A percentile compares a stretch with the other conserved stretches of the same genome.
These are phyloP conservation scores for Platichthys stellatus DNA, from an alignment of 2,113 vertebrate genomes.

Conservation along the genomic window DNA sequence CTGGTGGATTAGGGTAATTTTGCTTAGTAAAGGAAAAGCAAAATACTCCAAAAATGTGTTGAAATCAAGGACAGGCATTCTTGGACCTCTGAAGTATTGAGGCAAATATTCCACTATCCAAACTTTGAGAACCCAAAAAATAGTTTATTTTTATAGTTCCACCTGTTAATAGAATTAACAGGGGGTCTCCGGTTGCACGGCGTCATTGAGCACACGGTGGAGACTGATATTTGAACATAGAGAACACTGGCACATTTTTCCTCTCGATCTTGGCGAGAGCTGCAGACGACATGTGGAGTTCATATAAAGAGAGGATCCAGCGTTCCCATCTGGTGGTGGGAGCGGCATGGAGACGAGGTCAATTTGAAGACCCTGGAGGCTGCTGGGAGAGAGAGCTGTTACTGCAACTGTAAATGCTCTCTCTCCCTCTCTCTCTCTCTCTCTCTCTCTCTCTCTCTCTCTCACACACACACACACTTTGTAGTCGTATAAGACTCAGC, in stretches of 20 bases:
- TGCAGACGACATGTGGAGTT: conserved; percentile 42
- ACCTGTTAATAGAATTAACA: neutral
- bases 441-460: neutral
- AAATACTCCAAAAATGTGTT: neutral
- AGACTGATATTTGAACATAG: neutral
- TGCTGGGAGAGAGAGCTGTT: neutral
- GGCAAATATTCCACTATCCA: too few relatives aligned
- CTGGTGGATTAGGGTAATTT: neutral
- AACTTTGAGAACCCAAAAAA: too few relatives aligned
- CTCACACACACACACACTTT: neutral
- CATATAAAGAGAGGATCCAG: conserved; percentile 11
- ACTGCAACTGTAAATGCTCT: conserved; percentile 13
- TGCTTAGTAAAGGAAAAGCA: neutral
- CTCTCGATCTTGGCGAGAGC: conserved; percentile 14
- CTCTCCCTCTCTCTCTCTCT: neutral
- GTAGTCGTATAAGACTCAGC: neutral
- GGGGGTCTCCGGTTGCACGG: neutral
- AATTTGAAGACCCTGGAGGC: conserved; percentile 24
- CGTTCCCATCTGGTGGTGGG: conserved; percentile 48
- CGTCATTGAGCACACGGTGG: neutral
- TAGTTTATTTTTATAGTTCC: too few relatives aligned
- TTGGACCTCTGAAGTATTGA: neutral
- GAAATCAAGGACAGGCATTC: neutral
- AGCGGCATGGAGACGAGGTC: conserved; percentile 25
- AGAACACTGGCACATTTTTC: neutral